A percentile compares a stretch with the other conserved stretches of the same genome.
phyloP scores from a whole-genome alignment of 2,888 invertebrate genomes.

The Scaptomyza reducta region DNA sequence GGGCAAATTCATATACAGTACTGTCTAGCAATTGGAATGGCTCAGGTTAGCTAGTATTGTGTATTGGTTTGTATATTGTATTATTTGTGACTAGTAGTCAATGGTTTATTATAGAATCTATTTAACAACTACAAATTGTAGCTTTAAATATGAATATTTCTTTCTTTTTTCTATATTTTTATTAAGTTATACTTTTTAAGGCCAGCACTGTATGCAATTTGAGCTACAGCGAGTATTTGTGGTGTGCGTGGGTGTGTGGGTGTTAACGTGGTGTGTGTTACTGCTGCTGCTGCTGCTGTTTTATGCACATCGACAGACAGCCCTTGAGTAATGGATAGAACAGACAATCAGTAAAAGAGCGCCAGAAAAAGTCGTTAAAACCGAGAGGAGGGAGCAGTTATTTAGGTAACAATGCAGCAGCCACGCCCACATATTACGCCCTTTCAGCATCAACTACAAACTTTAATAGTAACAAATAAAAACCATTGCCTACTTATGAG shows the following conservation, averaged over 20 bases:
- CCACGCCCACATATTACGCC: not conserved
- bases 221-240: too few species aligned
- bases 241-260: not conserved
- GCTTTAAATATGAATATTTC: not conserved
- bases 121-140: not conserved
- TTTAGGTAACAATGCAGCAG: constrained; percentile 5
- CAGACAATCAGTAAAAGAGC: constrained; percentile 3
- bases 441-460: not conserved
- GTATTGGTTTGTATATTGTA: not conserved
- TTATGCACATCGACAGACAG: constrained; percentile 36
- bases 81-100: not conserved
- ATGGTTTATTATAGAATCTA: not conserved
- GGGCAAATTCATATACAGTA: constrained; percentile 22
- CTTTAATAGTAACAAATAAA: constrained; percentile 12
- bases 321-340: constrained; percentile 13
- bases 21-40: not conserved
- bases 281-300: constrained; percentile 13
- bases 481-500: constrained; percentile 46
- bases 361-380: constrained; percentile 8
- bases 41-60: not conserved
- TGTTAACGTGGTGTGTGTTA: constrained; percentile 12
- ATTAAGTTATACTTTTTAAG: not conserved
- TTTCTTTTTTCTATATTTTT: not conserved
- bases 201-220: not conserved
- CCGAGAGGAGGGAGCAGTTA: not conserved